Evolutionary conservation across 1,140 invertebrate genomes (phyloP).

Genomic region (Andrena cerasifolii): DNA sequence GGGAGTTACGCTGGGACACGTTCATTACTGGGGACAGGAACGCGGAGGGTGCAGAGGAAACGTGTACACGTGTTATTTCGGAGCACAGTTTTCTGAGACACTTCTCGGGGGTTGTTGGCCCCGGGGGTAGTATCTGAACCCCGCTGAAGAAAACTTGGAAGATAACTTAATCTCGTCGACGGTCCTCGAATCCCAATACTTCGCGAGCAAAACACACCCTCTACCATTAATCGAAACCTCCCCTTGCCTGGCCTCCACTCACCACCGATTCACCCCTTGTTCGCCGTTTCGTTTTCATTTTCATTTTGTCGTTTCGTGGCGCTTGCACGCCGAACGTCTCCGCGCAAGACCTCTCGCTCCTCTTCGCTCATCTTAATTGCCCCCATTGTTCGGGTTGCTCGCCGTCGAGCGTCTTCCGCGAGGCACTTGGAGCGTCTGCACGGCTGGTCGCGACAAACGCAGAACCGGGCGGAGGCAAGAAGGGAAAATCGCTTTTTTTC

Average conservation of each 20-base stretch:
- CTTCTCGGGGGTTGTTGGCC: no score
- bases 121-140: no score
- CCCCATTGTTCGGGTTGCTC: conserved; percentile 16
- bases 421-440: background rate
- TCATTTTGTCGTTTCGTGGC: no score
- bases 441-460: background rate
- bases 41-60: conserved; percentile 1
- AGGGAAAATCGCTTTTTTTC: background rate
- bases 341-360: background rate
- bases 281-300: conserved; percentile 17
- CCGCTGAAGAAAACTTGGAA: no score
- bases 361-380: conserved; percentile 20
- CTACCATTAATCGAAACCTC: no score
- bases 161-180: no score
- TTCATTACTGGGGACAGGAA: conserved; percentile 41
- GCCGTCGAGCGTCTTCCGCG: background rate
- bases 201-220: no score
- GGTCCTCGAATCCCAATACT: no score
- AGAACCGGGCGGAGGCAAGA: background rate
- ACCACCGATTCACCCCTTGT: no score
- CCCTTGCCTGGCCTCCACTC: no score
- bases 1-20: conserved; percentile 30
- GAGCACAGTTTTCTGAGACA: no score
- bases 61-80: conserved; percentile 4
- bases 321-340: background rate